Evolutionary conservation across 2,888 invertebrate species (phyloP).

Genomic region (Andrena fulva): DNA sequence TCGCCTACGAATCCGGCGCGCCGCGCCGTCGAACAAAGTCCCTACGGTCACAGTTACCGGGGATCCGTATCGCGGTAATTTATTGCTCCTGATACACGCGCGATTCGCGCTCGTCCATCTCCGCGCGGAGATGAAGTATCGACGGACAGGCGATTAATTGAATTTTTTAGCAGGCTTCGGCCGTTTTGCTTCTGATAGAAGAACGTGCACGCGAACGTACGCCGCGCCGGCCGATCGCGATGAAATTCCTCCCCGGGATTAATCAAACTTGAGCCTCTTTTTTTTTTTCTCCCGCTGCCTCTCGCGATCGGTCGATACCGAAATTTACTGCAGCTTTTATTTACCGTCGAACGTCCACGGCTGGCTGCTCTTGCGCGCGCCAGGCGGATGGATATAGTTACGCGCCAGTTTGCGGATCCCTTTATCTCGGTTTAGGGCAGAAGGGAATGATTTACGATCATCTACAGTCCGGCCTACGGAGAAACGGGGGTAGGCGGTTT

Average conservation of each 20-base stretch:
- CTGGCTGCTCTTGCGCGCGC: not conserved
- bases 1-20: constrained; percentile 35
- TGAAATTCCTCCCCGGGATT: constrained; percentile 20
- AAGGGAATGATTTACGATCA: constrained; percentile 56
- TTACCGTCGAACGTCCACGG: constrained; percentile 2
- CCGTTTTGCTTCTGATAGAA: constrained; percentile 16
- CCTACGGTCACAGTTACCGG: constrained; percentile 13
- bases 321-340: not conserved
- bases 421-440: constrained; percentile 26
- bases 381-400: constrained; percentile 10
- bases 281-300: not conserved
- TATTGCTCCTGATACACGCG: constrained; percentile 47
- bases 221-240: constrained; percentile 22
- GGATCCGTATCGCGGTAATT: constrained; percentile 31
- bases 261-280: not conserved
- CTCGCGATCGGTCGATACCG: not conserved
- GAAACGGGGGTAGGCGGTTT: constrained; percentile 51
- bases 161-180: constrained; percentile 32
- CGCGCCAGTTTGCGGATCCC: constrained; percentile 29
- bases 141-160: constrained; percentile 47
- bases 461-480: constrained; percentile 49
- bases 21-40: constrained; percentile 10
- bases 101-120: constrained; percentile 48
- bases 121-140: constrained; percentile 44
- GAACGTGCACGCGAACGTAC: constrained; percentile 14